Base-by-base conservation (phyloP, 2,888 invertebrate species). In the Netelia virgata region DNA sequence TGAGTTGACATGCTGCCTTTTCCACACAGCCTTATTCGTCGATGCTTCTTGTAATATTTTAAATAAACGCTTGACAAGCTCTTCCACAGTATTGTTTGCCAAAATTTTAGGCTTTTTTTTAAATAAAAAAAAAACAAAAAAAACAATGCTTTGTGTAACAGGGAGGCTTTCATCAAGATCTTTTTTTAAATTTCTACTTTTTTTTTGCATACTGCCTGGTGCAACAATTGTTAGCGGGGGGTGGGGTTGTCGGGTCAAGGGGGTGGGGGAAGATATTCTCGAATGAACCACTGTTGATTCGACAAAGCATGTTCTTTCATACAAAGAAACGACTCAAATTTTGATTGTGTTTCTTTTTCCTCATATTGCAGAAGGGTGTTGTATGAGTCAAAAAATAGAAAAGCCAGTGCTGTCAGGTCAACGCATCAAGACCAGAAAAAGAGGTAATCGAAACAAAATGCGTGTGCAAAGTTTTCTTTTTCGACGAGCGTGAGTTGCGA, bases 301-400 rank as follows among this genome's bases (percentile, higher is more conserved):
- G 28, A 47, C 36, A 82, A 86, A 75, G 76, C 55, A 82, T 50
- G 6, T 72, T 50, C 16, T 66, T 41, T 70, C 64, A 20, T 74
- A 55, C 8, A 10, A 73, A 28, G 59, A 53, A 72, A 72, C n/a
- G 11, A 18, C 72, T 72, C 55, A 70, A 20, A 43, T 73, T 14
- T 75, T 41, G 11, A 64, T 64, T 41, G 77, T 14, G 47, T 72
- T 72, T 77, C 9, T 82, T 87, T 90, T 84, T 93, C 94, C 94
- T 94, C 86, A 94, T 90, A 91, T 96, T 96, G 89, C 95, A 97
- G 97, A 96, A 96, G 96, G 96, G 96, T 96, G 96, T 98, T 98
- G 98, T 98, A 99, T 99, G 99, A 99, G 98, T 99, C 98, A 98
- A 96, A 99, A 99, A 97, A 97, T 97, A 96, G 98, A 99, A 98